phyloP scores from a whole-genome alignment of 2,113 vertebrate species.

The Ammodytes dubius region DNA sequence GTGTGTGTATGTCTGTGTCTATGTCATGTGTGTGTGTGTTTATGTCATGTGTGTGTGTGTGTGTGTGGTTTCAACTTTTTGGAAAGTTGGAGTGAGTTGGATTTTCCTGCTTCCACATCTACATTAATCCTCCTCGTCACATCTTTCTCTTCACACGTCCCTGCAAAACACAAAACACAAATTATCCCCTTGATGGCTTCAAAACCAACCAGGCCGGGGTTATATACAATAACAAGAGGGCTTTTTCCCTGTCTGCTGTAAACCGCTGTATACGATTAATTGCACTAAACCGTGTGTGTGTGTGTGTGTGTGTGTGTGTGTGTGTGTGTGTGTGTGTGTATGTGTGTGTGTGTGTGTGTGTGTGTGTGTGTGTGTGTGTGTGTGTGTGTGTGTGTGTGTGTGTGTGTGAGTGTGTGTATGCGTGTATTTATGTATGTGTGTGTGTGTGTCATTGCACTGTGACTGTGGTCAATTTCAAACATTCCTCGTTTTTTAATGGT shows the following conservation, averaged over 20 bases:
- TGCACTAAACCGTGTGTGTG: neutral
- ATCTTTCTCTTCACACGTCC: too few species aligned
- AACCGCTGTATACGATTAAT: neutral
- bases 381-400: too few species aligned
- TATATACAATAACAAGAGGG: slow-evolving; percentile 24
- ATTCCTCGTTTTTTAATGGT: neutral
- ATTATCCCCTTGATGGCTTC: slow-evolving; percentile 18
- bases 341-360: too few species aligned
- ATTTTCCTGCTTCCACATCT: neutral
- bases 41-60: too few species aligned
- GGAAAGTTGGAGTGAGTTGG: neutral
- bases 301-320: too few species aligned
- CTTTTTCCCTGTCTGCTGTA: neutral
- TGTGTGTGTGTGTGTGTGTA: too few species aligned
- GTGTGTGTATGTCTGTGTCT: too few species aligned
- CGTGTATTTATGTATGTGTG: too few species aligned
- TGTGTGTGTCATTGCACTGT: too few species aligned
- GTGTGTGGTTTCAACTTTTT: neutral
- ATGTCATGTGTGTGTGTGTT: too few species aligned
- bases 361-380: too few species aligned
- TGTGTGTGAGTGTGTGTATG: too few species aligned
- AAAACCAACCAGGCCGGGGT: neutral
- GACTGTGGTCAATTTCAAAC: slow-evolving; percentile 23
- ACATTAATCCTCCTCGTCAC: neutral
- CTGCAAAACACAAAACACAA: slow-evolving; percentile 2